These are phyloP conservation scores for Atta colombica DNA, from an alignment of 1,140 invertebrate genomes.

Conservation along the genomic window DNA sequence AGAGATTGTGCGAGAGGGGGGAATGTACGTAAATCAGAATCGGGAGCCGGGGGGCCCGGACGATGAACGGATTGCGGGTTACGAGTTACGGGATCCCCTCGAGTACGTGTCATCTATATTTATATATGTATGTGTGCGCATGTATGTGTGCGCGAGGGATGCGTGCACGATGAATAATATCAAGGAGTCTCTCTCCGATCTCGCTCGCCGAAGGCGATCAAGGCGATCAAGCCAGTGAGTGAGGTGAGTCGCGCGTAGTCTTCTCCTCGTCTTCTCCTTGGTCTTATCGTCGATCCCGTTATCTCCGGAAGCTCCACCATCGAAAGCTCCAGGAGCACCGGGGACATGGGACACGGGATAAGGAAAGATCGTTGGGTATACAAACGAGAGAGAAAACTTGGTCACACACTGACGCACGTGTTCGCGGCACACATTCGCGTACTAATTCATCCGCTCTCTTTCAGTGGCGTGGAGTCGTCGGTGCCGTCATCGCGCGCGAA, in stretches of 20 bases:
- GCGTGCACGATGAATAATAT: constrained; percentile 72
- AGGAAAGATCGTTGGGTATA: constrained; percentile 9
- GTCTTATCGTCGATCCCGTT: background rate
- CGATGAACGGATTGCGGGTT: background rate
- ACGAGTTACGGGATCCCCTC: no score
- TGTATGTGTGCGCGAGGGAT: constrained; percentile 48
- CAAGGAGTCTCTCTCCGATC: constrained; percentile 52
- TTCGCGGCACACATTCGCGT: constrained; percentile 54
- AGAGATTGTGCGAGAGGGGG: background rate
- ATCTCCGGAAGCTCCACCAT: background rate
- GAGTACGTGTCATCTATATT: constrained; percentile 46
- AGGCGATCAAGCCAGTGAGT: background rate
- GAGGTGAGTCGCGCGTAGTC: constrained; percentile 1
- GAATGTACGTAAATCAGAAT: background rate
- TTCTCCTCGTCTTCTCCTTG: no score
- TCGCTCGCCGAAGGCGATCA: constrained; percentile 62
- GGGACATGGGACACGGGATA: background rate
- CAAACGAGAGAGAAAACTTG: constrained; percentile 42
- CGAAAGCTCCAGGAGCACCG: constrained; percentile 14
- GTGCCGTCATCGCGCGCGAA: constrained; percentile 42
- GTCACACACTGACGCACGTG: constrained; percentile 56
- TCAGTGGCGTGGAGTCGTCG: constrained; percentile 12
- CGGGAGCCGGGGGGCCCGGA: background rate
- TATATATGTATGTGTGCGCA: constrained; percentile 20
- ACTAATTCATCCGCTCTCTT: background rate